phyloP scores from a whole-genome alignment of 2,113 vertebrate genomes.

The Vulpes ferrilata region DNA sequence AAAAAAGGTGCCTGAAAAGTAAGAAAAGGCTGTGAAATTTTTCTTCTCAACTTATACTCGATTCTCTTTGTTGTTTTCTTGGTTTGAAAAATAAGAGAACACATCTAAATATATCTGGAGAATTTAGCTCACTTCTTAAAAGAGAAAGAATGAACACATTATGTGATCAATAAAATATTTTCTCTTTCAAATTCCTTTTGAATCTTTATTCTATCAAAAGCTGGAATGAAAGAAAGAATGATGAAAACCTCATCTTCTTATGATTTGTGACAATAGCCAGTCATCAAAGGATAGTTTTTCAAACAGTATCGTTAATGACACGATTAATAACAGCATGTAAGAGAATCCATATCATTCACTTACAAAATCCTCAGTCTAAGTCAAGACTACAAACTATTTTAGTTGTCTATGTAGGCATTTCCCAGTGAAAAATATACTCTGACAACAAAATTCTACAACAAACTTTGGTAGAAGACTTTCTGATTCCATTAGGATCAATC shows the following conservation, averaged over 20 bases:
- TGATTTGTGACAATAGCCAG: background rate
- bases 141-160: slow-evolving; percentile 20
- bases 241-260: background rate
- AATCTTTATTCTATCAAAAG: slow-evolving; percentile 6
- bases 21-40: background rate
- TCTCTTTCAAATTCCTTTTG: slow-evolving; percentile 62
- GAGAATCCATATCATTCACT: background rate
- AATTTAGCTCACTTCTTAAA: slow-evolving; percentile 47
- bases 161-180: slow-evolving; percentile 64
- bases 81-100: slow-evolving; percentile 42
- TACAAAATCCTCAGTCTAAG: background rate
- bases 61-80: slow-evolving; percentile 51
- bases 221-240: slow-evolving; percentile 1
- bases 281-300: background rate
- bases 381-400: background rate
- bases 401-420: background rate
- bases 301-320: background rate
- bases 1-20: slow-evolving; percentile 2
- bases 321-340: background rate
- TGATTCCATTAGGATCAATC: background rate
- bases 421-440: background rate
- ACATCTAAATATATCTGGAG: slow-evolving; percentile 18
- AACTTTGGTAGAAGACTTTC: slow-evolving; percentile 6
- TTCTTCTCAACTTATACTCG: slow-evolving; percentile 57
- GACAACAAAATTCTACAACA: background rate